Evolutionary conservation across 2,113 vertebrate genomes (phyloP), one percentile per base, ranked within the genome.

Genomic region (Calypte anna): DNA sequence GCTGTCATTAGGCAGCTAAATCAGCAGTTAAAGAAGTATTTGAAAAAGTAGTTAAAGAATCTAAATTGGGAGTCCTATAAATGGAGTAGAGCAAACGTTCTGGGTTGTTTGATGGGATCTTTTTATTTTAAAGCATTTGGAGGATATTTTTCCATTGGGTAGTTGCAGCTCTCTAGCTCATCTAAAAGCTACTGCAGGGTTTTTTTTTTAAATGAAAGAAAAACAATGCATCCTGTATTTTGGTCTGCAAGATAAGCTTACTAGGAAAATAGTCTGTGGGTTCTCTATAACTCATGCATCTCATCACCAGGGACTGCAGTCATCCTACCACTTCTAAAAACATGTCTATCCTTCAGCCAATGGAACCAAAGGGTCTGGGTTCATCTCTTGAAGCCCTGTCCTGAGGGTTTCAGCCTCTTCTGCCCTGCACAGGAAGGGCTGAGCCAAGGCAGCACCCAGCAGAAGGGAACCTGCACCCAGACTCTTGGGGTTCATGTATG

Each of bases 11-110:
- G 58, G 73, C 74, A 78, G 86, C 80, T 67, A 86, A 78, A 90
- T 86, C 79, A 92, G 93, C 86, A 46, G 6, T 87, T 84, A n/a
- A 25, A 88, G 59, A 80, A 78, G 74, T 77, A 76, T 17, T 90
- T 66, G 24, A 55, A 93, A 43, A 88, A 90, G 66, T 12, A 40
- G 54, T 5, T 76, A 54, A 61, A 55, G 17, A 80, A 64, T 77
- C 82, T 70, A 93, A 93, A 72, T 51, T 33, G 66, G 50, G 78
- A 85, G 69, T 66, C 62, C 91, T 79, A 40, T 70, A 94, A 88
- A 70, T 46, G 38, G 44, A 74, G 40, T 12, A 40, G 28, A 83
- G 40, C 53, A 73, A 91, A 90, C 22, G 18, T 25, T 30, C 36
- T 31, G n/a, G 62, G 27, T 22, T 38, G 53, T 57, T 63, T 40